Evolutionary conservation across 2,113 vertebrate genomes (phyloP), one percentile per base, ranked within the genome.

Genomic region (Epinephelus cyanopodus): DNA sequence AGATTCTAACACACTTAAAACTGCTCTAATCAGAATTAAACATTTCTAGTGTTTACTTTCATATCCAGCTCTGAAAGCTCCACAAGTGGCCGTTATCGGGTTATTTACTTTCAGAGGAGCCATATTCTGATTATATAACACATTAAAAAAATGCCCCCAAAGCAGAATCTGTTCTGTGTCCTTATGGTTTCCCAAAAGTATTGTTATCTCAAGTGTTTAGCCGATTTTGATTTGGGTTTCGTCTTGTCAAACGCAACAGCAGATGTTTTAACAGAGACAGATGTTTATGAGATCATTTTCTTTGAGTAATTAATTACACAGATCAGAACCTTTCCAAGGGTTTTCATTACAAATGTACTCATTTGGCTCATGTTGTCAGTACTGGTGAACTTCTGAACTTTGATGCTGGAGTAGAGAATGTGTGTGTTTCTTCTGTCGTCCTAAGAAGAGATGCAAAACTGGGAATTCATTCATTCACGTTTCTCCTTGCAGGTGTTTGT

Each of bases 201-300:
- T 56, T 66, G 2, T 65, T 73, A 12, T 70, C 57, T 47, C 29
- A 9, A 25, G 61, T 18, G 21, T 53, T 68, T 56, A 48, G 17
- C 18, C 19, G 50, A 0, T 73, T 81, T 14, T 72, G 14, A 57
- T 78, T 71, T 72, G 9, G 12, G 6, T 21, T 74, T 73, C 39
- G 33, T 62, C 29, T 37, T 62, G 47, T 80, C 25, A 78, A 58
- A 63, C 71, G 66, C 52, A 78, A 27, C 54, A 60, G 74, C 76
- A 89, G 66, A 82, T 84, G 63, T 83, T 77, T 77, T 72, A 47
- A 42, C 76, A 82, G 10, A 79, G 54, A 74, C 77, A 84, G 75
- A 93, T 89, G 77, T 89, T 81, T 50, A 75, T 77, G 56, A 77
- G 68, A 47, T 89, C n/a, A 87, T 52, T 18, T 45, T 77, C 45